These are phyloP conservation scores for Platycheirus albimanus DNA, from an alignment of 2,888 invertebrate species.

Conservation along the genomic window DNA sequence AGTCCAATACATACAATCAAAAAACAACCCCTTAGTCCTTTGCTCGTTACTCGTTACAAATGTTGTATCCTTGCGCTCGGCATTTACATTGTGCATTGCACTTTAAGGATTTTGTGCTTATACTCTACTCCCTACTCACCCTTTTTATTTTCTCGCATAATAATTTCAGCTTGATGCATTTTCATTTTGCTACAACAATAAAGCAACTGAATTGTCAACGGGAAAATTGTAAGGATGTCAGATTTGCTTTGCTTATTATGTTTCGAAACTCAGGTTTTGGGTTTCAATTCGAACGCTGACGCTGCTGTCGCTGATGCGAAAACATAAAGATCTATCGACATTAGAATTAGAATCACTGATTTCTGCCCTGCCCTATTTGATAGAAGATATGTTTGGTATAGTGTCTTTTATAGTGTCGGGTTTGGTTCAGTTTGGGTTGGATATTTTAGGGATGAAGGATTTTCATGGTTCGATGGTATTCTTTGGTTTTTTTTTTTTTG, in stretches of 20 bases:
- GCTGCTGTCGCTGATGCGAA: conserved; percentile 13
- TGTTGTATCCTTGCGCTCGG: conserved; percentile 22
- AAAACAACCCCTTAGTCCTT: too few species aligned
- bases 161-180: conserved; percentile 42
- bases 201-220: conserved; percentile 20
- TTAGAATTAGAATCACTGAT: conserved; percentile 38
- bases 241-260: neutral
- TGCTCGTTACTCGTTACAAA: too few species aligned
- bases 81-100: conserved; percentile 10
- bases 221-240: conserved; percentile 14
- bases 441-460: conserved; percentile 50
- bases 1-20: conserved; percentile 59
- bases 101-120: conserved; percentile 1
- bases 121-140: conserved; percentile 52
- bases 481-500: conserved; percentile 19
- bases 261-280: conserved; percentile 23
- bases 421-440: conserved; percentile 4
- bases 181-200: conserved; percentile 36
- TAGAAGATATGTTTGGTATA: neutral
- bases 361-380: conserved; percentile 34
- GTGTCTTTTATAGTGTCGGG: too few species aligned
- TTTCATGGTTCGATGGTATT: conserved; percentile 62
- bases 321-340: conserved; percentile 43
- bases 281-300: conserved; percentile 27
- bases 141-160: conserved; percentile 28